A percentile compares a stretch with the other conserved stretches of the same genome.
phyloP scores from a whole-genome alignment of 1,140 invertebrate species.

The Pantala flavescens region DNA sequence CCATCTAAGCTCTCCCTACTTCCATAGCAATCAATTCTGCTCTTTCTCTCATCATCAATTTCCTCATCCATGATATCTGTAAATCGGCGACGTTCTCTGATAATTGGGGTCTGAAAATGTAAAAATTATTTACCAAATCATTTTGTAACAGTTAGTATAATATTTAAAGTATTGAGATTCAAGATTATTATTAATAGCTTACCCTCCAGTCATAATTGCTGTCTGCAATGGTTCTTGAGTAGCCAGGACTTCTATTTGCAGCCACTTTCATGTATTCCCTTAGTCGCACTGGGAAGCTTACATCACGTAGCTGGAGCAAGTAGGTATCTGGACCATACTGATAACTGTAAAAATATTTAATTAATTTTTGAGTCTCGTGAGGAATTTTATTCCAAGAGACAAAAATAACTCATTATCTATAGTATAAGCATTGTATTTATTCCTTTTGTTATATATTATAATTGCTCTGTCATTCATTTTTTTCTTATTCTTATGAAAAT shows the following conservation, averaged over 20 bases:
- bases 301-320: conserved; percentile 80
- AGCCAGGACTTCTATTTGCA: conserved; percentile 56
- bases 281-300: conserved; percentile 80
- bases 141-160: no score
- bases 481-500: no score
- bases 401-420: no score
- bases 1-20: background rate
- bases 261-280: conserved; percentile 90
- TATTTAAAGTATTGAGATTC: conserved; percentile 18
- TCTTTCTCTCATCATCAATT: conserved; percentile 79
- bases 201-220: conserved; percentile 67
- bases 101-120: conserved; percentile 58
- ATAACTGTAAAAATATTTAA: conserved; percentile 49
- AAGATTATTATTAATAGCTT: no score
- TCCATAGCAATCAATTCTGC: conserved; percentile 43
- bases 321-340: conserved; percentile 94
- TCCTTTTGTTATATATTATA: no score
- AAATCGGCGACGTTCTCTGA: conserved; percentile 79
- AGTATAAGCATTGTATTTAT: no score
- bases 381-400: no score
- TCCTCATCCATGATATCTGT: conserved; percentile 94
- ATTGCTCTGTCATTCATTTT: no score
- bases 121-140: conserved; percentile 14
- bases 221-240: conserved; percentile 49
- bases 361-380: background rate